Conservation (phyloP, 1,140 invertebrate genomes). For the Carcinoscorpius rotundicauda region DNA sequence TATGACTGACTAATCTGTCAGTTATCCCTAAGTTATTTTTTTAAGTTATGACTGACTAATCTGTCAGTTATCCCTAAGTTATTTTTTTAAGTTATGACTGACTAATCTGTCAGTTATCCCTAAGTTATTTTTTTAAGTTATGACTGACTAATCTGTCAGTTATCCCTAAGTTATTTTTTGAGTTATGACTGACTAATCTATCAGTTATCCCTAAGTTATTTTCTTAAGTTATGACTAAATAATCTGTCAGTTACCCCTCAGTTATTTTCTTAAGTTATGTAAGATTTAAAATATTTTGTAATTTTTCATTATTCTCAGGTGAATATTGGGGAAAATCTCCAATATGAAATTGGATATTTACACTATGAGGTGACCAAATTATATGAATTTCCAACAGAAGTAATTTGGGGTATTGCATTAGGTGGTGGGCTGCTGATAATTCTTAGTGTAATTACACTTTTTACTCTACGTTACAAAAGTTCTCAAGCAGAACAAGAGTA, state of each 20-base stretch:
- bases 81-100: too few species aligned
- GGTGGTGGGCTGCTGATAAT: slow-evolving; percentile 19
- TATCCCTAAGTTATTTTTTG: too few species aligned
- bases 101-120: too few species aligned
- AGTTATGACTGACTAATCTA: too few species aligned
- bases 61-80: too few species aligned
- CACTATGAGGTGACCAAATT: slow-evolving; percentile 39
- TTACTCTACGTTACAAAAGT: slow-evolving; percentile 78
- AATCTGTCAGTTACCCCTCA: not conserved
- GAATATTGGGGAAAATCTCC: slow-evolving; percentile 18
- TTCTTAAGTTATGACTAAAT: too few species aligned
- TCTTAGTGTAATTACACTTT: slow-evolving; percentile 67
- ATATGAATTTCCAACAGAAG: slow-evolving; percentile 54
- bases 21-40: not conserved
- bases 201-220: too few species aligned
- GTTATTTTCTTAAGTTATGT: not conserved
- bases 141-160: too few species aligned
- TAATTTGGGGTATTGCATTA: slow-evolving; percentile 27
- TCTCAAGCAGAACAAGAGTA: slow-evolving; percentile 92
- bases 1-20: too few species aligned
- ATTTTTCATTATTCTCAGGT: slow-evolving; percentile 38
- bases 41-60: not conserved
- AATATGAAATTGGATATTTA: slow-evolving; percentile 22
- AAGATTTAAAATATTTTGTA: too few species aligned
- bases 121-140: too few species aligned